Evolutionary conservation across 2,113 vertebrate species (phyloP), one percentile per base, ranked within the genome.

Genomic region (Boulengeromyrus knoepffleri): DNA sequence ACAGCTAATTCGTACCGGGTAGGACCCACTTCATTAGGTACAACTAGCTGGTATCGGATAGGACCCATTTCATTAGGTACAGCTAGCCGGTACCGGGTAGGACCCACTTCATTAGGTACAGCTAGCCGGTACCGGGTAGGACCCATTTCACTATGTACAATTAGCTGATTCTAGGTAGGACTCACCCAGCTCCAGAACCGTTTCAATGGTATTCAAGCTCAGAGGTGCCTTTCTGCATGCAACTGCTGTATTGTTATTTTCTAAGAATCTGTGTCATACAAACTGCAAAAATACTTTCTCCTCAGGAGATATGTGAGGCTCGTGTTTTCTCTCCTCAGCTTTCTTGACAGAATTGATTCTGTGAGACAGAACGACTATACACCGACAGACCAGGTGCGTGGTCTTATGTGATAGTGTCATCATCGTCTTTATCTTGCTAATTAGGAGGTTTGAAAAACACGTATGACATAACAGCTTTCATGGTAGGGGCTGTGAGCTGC

Each of bases 331-430:
- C 21, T 62, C 91, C 88, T 90, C 77, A 99, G 98, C 95, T 99
- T 99, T 94, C 92, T 99, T 92, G 97, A 99, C 92, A 97, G 95
- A 96, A 97, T 99, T 85, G 98, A 99, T 91, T 96, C 96, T 0
- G 97, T 99, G 91, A 96, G 98, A 93, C 95, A 96, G 93, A 95
- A 95, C 52, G 98, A 99, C 95, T 99, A 99, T 93, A 97, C 98
- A 19, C 98, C 98, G 47, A 99, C 97, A 91, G 98, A 99, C 94
- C 98, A 99, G 98, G 98, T 99, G 93, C 7, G 91, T 92, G 58
- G 8, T 5, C 52, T 7, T 24, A 27, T 56, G n/a, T 36, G 15
- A 17, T 56, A 8, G 21, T 39, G 85, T 53, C n/a, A 39, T 39
- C 31, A 21, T 58, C 5, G 31, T 87, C n/a, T 87, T 87, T 49